Evolutionary conservation across 2,888 invertebrate genomes (phyloP).

Genomic region (Malthinus flaveolus): DNA sequence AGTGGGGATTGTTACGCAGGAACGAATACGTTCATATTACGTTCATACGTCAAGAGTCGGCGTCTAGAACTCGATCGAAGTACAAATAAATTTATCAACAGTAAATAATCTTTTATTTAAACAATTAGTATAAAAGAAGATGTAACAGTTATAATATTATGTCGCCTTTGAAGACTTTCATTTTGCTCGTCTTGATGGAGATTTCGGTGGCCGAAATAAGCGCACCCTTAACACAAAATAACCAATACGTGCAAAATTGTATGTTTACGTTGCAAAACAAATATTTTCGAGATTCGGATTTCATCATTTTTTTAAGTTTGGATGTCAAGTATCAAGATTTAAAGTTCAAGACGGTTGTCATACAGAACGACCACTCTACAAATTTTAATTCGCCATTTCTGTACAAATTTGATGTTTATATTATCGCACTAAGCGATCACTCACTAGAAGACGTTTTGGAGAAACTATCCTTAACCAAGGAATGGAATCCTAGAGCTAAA

Average conservation of each 20-base stretch:
- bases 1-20: no score
- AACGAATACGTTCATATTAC: no score
- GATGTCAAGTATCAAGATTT: slow-evolving; percentile 1
- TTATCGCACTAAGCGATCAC: not conserved
- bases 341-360: not conserved
- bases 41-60: no score
- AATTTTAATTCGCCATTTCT: not conserved
- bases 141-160: no score
- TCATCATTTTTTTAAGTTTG: slow-evolving; percentile 2
- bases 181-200: no score
- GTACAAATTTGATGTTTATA: not conserved
- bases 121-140: no score
- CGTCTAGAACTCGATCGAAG: no score
- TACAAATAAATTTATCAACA: no score
- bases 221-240: not conserved
- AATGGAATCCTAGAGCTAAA: slow-evolving; percentile 20
- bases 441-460: not conserved
- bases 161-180: no score
- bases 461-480: not conserved
- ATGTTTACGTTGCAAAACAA: not conserved
- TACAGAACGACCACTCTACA: not conserved
- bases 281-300: not conserved
- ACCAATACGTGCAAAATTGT: not conserved
- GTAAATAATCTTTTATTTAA: no score
- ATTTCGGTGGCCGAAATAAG: no score